phyloP scores from a whole-genome alignment of 2,797 vertebrate species.

The Anguilla pacifica region DNA sequence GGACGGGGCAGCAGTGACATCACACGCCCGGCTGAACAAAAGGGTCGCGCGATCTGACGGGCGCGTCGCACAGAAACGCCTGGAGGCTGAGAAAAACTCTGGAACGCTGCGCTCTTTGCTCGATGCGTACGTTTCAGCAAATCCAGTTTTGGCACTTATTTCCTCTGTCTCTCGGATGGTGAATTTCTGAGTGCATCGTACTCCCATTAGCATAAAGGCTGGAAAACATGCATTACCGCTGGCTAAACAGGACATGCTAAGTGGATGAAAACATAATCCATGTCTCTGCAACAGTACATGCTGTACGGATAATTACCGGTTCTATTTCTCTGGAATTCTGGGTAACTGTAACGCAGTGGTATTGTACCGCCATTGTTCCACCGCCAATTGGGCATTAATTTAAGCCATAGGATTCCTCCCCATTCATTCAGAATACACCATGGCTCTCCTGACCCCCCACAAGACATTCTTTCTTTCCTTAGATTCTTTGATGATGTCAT shows the following conservation, averaged over 20 bases:
- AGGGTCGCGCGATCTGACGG: not conserved
- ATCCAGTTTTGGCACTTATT: not conserved
- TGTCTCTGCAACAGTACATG: not conserved
- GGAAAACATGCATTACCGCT: not conserved
- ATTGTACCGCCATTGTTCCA: not conserved
- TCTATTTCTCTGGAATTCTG: not conserved
- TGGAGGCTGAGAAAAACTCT: not conserved
- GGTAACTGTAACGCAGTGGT: not conserved
- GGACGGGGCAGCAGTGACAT: not conserved
- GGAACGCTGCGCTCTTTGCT: not conserved
- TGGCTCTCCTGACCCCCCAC: too few relatives aligned
- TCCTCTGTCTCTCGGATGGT: not conserved
- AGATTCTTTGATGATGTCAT: too few relatives aligned
- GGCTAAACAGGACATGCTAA: not conserved
- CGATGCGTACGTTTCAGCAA: not conserved
- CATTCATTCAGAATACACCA: too few relatives aligned
- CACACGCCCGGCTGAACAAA: not conserved
- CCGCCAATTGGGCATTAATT: too few relatives aligned
- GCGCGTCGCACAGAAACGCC: not conserved
- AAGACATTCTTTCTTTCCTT: too few relatives aligned
- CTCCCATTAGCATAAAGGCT: not conserved
- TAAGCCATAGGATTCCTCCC: too few relatives aligned
- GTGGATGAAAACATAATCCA: not conserved
- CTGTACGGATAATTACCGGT: not conserved
- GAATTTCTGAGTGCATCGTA: not conserved